Evolutionary conservation across 2,888 invertebrate genomes (phyloP), one percentile per base, ranked within the genome.

Genomic region (Drosophila greeni): DNA sequence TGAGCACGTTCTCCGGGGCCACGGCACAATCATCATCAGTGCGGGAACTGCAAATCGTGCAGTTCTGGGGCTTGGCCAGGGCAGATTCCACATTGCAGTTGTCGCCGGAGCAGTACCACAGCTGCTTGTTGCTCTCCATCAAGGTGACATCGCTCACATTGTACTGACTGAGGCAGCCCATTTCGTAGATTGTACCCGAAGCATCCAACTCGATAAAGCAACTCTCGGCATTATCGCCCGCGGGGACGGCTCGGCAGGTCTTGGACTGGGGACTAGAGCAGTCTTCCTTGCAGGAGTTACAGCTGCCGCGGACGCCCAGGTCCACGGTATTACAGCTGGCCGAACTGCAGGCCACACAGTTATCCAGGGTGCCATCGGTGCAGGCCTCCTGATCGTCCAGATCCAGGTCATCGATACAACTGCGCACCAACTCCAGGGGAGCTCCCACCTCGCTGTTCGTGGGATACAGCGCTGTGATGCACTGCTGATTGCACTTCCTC

Each of bases 361-460:
- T 70, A 0, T 42, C 34, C 48, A 77, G 33, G 0, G 65, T 53
- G 2, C 79, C 76, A 0, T 55, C 64, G 0, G 39, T 51, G 58
- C 87, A 87, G 0, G 39, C 70, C 0, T 66, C 70, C 2, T 84
- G 85, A 33, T 87, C 85, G 54, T 83, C 85, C 8, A 64, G 42
- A 11, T 86, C 82, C 56, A 85, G 74, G 45, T 88, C 88, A 57
- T 88, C 86, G 9, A 84, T 42, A n/a, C 88, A 88, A 4, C 74
- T 71, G 36, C 88, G 80, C 18, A 78, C 73, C 20, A 87, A 18
- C 23, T 87, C 87, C 49, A 79, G 65, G 0, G 77, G 75, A 0
- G 87, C 49, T 7, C 64, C 55, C 1, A 11, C 37, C 8, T 87
- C 86, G 2, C 42, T 54, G 1, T 75, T 82, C 23, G 84, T 80